These are phyloP conservation scores for Bhutanitis thaidina DNA, from an alignment of 2,888 invertebrate genomes.

Conservation along the genomic window DNA sequence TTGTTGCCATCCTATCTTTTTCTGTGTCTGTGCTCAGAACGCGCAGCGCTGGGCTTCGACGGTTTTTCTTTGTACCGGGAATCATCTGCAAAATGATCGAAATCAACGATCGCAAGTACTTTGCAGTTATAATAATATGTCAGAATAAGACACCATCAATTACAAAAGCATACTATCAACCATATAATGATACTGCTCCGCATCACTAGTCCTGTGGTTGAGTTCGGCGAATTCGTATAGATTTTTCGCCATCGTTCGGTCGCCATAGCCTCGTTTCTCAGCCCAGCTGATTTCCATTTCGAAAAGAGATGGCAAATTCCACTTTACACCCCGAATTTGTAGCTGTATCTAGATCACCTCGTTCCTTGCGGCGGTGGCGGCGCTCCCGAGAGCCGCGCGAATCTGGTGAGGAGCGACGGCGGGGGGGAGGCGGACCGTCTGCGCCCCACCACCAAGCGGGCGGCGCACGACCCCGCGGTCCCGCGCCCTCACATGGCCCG, in stretches of 20 bases:
- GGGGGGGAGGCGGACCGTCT: constrained; percentile 37
- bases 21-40: constrained; percentile 64
- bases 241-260: too few species aligned
- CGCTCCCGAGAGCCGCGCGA: constrained; percentile 51
- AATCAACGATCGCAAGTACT: too few species aligned
- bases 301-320: too few species aligned
- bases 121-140: too few species aligned
- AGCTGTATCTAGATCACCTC: constrained; percentile 29
- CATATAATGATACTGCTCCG: too few species aligned
- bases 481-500: constrained; percentile 31
- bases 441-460: constrained; percentile 43
- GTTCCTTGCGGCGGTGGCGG: constrained; percentile 47
- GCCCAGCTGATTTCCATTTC: too few species aligned
- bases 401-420: constrained; percentile 64
- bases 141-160: too few species aligned
- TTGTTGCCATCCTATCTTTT: constrained; percentile 76
- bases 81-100: constrained; percentile 44
- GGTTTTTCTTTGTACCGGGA: constrained; percentile 62
- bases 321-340: too few species aligned
- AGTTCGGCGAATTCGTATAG: too few species aligned
- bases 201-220: too few species aligned
- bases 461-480: constrained; percentile 50
- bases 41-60: constrained; percentile 55
- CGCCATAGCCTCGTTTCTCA: too few species aligned
- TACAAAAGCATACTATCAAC: too few species aligned